Conservation (phyloP, 1,140 invertebrate genomes). For the Trissolcus basalis region DNA sequence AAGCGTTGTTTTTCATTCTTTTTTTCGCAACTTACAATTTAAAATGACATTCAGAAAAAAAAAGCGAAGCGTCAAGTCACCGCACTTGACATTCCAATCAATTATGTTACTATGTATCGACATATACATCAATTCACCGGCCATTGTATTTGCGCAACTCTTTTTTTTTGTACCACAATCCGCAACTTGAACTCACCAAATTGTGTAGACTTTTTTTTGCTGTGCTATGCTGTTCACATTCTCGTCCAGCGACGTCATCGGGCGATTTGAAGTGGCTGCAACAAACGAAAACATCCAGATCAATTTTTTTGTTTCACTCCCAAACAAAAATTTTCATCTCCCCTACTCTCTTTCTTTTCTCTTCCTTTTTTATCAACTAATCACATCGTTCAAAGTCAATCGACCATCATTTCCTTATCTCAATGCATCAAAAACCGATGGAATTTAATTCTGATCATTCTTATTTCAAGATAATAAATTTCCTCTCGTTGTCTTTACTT, state of each 20-base stretch:
- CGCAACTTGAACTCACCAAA: slow-evolving; percentile 63
- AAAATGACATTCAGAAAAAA: too few relatives aligned
- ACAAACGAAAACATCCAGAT: slow-evolving; percentile 21
- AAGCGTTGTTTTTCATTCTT: too few relatives aligned
- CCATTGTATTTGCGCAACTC: slow-evolving; percentile 9
- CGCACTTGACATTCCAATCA: slow-evolving; percentile 5
- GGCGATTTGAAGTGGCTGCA: slow-evolving; percentile 65
- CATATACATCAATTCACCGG: slow-evolving; percentile 10
- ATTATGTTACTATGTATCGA: not conserved
- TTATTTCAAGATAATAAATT: too few relatives aligned
- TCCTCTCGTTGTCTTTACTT: slow-evolving; percentile 13
- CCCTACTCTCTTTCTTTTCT: not conserved
- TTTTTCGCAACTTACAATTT: too few relatives aligned
- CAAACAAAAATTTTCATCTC: not conserved
- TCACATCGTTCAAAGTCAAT: too few relatives aligned
- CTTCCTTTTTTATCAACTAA: too few relatives aligned
- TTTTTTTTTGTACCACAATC: not conserved
- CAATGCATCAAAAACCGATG: too few relatives aligned
- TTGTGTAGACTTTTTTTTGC: slow-evolving; percentile 54
- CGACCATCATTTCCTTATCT: too few relatives aligned
- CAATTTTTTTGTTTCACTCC: not conserved
- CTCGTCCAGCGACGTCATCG: slow-evolving; percentile 73
- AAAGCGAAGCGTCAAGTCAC: not conserved
- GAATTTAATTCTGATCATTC: too few relatives aligned
- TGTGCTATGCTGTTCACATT: slow-evolving; percentile 69